phyloP scores from a whole-genome alignment of 2,113 vertebrate genomes.

The Cardinalis cardinalis region DNA sequence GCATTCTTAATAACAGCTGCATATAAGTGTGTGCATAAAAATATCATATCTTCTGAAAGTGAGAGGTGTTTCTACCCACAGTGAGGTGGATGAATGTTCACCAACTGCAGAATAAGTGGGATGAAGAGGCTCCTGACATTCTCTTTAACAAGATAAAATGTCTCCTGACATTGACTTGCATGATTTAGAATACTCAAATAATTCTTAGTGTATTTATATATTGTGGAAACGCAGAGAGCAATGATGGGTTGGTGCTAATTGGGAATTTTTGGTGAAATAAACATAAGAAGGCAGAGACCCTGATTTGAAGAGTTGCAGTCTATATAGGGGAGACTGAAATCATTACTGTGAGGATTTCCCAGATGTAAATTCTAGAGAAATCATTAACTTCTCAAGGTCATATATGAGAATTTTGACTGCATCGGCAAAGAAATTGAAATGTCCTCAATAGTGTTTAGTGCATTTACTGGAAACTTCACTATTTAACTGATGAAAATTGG shows the following conservation, averaged over 20 bases:
- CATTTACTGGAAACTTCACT: not conserved
- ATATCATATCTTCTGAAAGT: constrained; percentile 61
- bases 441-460: not conserved
- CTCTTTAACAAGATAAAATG: not conserved
- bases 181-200: not conserved
- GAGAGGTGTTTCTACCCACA: constrained; percentile 52
- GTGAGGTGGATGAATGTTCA: constrained; percentile 31
- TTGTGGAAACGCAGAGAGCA: not conserved
- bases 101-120: constrained; percentile 39
- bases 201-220: not conserved
- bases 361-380: not conserved
- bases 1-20: constrained; percentile 68
- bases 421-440: not conserved
- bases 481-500: not conserved
- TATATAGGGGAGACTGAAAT: not conserved
- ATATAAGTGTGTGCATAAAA: constrained; percentile 54
- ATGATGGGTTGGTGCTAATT: not conserved
- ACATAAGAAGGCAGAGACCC: not conserved
- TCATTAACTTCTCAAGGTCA: not conserved
- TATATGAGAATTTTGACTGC: not conserved
- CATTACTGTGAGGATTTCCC: not conserved
- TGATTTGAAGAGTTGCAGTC: not conserved
- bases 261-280: not conserved
- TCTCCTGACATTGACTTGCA: constrained; percentile 32
- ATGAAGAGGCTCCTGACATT: constrained; percentile 49